Percentiles rank a stretch among this genome's conserved stretches.
Conservation (phyloP, 1,140 invertebrate genomes). For the Zaprionus capensis region DNA sequence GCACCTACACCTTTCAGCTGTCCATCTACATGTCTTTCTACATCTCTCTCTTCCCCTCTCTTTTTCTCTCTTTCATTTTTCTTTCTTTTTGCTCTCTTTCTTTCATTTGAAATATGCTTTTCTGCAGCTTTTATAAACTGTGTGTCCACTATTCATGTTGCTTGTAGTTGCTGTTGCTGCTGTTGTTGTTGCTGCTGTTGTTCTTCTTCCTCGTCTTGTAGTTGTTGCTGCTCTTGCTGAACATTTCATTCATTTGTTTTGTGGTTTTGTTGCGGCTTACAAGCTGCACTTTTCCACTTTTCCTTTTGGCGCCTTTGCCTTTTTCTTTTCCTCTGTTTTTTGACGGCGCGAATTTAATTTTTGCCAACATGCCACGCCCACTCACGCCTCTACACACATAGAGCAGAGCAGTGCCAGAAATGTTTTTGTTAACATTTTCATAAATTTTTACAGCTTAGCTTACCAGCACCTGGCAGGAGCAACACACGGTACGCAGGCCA, state of each 20-base stretch:
- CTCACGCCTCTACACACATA: not conserved
- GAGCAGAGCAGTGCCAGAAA: not conserved
- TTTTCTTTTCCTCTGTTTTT: not conserved
- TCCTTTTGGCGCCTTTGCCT: constrained; percentile 11
- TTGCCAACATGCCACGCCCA: constrained; percentile 39
- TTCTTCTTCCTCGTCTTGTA: constrained; percentile 15
- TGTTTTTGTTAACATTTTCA: constrained; percentile 58
- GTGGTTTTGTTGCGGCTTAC: constrained; percentile 67
- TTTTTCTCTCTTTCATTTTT: not conserved
- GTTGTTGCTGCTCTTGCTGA: constrained; percentile 49
- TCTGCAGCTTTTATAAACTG: constrained; percentile 49
- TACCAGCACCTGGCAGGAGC: not conserved
- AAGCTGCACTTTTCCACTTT: constrained; percentile 40
- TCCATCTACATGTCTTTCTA: constrained; percentile 24
- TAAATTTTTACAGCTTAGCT: constrained; percentile 49
- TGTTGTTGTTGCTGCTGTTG: constrained; percentile 34
- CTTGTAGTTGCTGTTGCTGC: constrained; percentile 9
- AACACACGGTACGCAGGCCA: constrained; percentile 1
- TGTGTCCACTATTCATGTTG: constrained; percentile 30
- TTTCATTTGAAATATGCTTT: constrained; percentile 44
- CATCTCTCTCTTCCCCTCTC: constrained; percentile 1
- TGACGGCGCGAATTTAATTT: constrained; percentile 45
- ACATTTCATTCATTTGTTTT: constrained; percentile 79
- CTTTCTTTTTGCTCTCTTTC: not conserved
- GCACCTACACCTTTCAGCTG: constrained; percentile 18